These are phyloP conservation scores for Xiphias gladius DNA, from an alignment of 2,113 vertebrate species.

Conservation along the genomic window DNA sequence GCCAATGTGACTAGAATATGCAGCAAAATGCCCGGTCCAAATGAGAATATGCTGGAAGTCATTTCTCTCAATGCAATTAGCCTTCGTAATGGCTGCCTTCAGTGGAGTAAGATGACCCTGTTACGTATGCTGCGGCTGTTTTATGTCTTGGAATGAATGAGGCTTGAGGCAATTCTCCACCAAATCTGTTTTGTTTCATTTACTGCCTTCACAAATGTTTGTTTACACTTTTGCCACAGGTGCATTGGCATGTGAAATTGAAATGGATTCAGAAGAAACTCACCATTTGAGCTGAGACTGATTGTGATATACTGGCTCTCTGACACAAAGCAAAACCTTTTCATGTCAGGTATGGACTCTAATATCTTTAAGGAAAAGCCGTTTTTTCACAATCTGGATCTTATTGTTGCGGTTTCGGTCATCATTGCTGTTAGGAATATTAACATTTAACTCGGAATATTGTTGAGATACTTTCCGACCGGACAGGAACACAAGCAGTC, in stretches of 20 bases:
- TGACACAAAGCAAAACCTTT: conserved; percentile 12
- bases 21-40: conserved; percentile 35
- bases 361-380: background rate
- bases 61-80: conserved; percentile 68
- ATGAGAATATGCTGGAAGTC: conserved; percentile 46
- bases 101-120: conserved; percentile 27
- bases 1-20: conserved; percentile 22
- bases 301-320: background rate
- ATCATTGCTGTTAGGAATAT: too few relatives aligned
- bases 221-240: conserved; percentile 61
- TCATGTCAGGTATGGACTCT: background rate
- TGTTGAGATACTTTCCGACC: too few relatives aligned
- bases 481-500: too few relatives aligned
- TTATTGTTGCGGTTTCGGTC: background rate
- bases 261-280: conserved; percentile 41
- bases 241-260: conserved; percentile 69
- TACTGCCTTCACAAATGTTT: conserved; percentile 60
- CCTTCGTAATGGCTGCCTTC: conserved; percentile 47
- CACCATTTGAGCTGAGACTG: conserved; percentile 22
- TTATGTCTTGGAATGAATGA: conserved; percentile 51
- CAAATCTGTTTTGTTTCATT: conserved; percentile 56
- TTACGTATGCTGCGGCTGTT: conserved; percentile 41
- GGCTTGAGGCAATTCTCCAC: conserved; percentile 35
- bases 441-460: too few relatives aligned
- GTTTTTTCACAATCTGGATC: background rate